Base-by-base conservation (phyloP, 2,797 vertebrate genomes). In the Distichodus sexfasciatus region DNA sequence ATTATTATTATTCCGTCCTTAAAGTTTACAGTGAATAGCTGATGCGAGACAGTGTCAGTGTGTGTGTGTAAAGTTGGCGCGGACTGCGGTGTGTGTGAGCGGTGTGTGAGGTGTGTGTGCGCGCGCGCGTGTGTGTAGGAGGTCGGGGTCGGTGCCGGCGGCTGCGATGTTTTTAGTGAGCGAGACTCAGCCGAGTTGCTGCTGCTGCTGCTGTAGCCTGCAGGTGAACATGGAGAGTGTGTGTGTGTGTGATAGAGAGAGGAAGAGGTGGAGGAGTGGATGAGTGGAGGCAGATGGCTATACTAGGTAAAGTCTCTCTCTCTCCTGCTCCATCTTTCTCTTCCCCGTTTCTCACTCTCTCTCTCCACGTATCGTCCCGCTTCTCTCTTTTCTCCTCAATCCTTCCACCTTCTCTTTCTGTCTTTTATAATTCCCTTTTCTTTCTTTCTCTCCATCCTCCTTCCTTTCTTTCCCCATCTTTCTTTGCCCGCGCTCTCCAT, bases 191-290 rank as follows among this genome's bases (percentile, higher is more conserved):
- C 73, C 69, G 74, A 77, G 54, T 77, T 77, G 72, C 58, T 75
- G 69, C 55, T 78, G 71, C 74, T 79, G 80, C n/a, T 81, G 66
- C 69, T 69, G 65, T 78, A 74, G 76, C 80, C 78, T 70, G 78
- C 53, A 77, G 80, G 78, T 78, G 69, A 76, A 65, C 31, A 53
- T 46, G 71, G 47, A 38, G 66, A 59, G 41, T 66, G 36, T 72
- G 58, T 72, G 44, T 59, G 61, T 58, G 54, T 66, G 35, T 24
- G 21, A 41, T 23, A 9, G 69, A 38, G 29, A 33, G 31, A 33
- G 31, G 9, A 9, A 33, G 31, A 33, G 31, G 9, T 4, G 9
- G 31, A 33, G 31, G 9, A 9, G 9, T 4, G 69, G 54, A 68
- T 70, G 64, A n/a, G n/a, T n/a, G n/a, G n/a, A n/a, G n/a, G n/a